Evolutionary conservation across 1,140 invertebrate species (phyloP), one percentile per base, ranked within the genome.

Genomic region (Metaphire vulgaris): DNA sequence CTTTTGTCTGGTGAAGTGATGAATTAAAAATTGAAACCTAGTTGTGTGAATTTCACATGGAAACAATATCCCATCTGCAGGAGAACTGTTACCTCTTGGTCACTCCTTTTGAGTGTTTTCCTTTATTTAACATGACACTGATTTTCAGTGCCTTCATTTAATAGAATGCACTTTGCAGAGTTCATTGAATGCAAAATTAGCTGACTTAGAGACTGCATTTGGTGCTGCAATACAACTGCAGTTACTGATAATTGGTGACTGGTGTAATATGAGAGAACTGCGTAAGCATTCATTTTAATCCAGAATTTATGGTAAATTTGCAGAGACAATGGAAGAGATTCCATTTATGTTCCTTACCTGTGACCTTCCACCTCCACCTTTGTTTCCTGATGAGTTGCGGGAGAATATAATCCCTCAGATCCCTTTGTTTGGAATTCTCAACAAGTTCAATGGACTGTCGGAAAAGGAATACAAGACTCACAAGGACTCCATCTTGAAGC

Each of bases 391-490:
- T 88, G 96, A 98, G 86, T 92, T 96, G 79, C 90, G 93, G 76
- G 96, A 99, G 87, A 99, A 98, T 87, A 99, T 99, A 80, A 99
- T 99, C 84, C 97, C 97, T 69, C 97, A 98, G 89, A 93, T 99
- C 1, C 98, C 97, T 84, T 88, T 99, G 28, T 95, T 94, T 81
- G 92, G 92, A 69, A 87, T 99, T 67, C 87, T 99, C 56, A 92
- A 91, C 67, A 99, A 99, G 87, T 99, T 99, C 84, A 98, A 99
- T 87, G 96, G 97, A 1, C 89, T 92, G 72, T 89, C 90, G 29
- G 96, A 98, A 82, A 98, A 98, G 85, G 98, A 99, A 85, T 99
- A 99, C 85, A 99, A 99, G 88, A 99, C 97, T 0, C 98, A 98
- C 84, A 99, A 99, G 85, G 97, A 99, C 83, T 98, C 97, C 83